These are phyloP conservation scores for Nycticorax nycticorax DNA, from an alignment of 2,113 vertebrate species.

Conservation along the genomic window DNA sequence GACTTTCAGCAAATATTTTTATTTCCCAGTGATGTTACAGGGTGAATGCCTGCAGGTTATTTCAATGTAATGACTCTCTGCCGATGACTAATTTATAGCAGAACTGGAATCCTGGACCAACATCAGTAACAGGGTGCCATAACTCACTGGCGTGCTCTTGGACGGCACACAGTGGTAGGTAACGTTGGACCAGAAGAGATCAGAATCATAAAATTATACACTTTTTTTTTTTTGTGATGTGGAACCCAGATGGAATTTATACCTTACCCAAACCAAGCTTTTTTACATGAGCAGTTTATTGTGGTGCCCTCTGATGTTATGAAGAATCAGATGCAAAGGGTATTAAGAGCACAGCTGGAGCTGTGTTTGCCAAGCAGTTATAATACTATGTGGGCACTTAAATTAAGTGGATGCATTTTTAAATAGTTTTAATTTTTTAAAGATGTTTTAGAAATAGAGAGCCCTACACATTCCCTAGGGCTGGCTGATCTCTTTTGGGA, in stretches of 20 bases:
- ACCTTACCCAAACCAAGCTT: not conserved
- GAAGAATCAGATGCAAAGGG: not conserved
- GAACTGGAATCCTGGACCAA: not conserved
- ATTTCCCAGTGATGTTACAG: not conserved
- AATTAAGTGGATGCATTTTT: not conserved
- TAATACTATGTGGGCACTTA: not conserved
- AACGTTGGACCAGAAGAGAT: not conserved
- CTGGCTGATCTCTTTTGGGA: not conserved
- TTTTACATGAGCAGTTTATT: not conserved
- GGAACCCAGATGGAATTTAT: not conserved
- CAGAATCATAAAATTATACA: not conserved
- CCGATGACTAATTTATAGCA: conserved; percentile 15
- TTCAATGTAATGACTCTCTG: not conserved
- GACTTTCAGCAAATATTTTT: not conserved
- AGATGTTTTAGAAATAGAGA: conserved; percentile 15
- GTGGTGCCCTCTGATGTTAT: not conserved
- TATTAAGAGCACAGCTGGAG: not conserved
- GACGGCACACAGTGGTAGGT: not conserved
- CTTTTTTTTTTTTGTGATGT: not conserved
- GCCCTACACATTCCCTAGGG: not conserved
- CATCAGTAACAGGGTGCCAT: not conserved
- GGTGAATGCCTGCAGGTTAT: not conserved
- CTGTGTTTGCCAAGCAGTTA: not conserved
- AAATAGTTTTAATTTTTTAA: not conserved
- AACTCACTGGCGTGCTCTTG: not conserved